Conservation (phyloP, 2,113 vertebrate genomes). For the Geococcyx californianus region DNA sequence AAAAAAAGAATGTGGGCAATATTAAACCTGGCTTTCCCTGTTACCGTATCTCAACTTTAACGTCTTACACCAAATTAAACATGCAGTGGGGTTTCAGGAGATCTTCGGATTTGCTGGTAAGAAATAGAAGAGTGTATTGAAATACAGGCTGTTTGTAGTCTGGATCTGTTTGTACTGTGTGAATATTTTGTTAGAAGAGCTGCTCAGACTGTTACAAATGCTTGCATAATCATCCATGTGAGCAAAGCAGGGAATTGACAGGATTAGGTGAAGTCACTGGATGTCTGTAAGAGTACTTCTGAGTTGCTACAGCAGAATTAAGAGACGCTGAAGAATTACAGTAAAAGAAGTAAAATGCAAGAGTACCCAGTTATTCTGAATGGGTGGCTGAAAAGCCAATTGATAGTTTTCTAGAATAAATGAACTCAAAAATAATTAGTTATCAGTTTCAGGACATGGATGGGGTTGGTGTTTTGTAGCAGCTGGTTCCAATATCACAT, state of each 20-base stretch:
- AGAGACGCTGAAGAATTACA: background rate
- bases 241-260: background rate
- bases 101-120: background rate
- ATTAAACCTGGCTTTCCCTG: background rate
- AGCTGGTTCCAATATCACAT: background rate
- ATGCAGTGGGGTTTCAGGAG: background rate
- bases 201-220: background rate
- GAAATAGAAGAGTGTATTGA: background rate
- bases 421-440: background rate
- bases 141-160: background rate
- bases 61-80: background rate
- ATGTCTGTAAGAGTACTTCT: background rate
- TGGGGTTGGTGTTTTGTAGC: background rate
- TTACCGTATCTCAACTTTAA: background rate
- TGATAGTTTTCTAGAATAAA: background rate
- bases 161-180: background rate
- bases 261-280: background rate
- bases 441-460: background rate
- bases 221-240: background rate
- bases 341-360: background rate
- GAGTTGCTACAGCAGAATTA: background rate
- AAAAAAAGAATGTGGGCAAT: background rate
- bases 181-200: background rate
- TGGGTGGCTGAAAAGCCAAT: background rate
- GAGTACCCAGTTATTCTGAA: background rate